Evolutionary conservation across 1,140 invertebrate species (phyloP).

Genomic region (Cydia amplana): DNA sequence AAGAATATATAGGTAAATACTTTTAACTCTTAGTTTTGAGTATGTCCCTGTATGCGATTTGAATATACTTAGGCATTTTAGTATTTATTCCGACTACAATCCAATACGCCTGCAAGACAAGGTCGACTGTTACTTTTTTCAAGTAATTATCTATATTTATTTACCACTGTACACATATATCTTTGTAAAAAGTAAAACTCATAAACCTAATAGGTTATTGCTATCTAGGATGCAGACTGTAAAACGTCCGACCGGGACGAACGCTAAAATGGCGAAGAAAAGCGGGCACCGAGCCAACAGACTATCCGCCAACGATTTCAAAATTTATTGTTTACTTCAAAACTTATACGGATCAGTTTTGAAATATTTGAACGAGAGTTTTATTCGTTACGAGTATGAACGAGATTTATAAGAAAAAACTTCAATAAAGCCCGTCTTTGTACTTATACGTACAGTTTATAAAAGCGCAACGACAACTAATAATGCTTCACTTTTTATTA

Average conservation of each 20-base stretch:
- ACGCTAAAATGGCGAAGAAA: slow-evolving; percentile 71
- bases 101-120: too few relatives aligned
- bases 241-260: slow-evolving; percentile 55
- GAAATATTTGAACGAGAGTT: slow-evolving; percentile 43
- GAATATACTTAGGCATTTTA: too few relatives aligned
- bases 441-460: too few relatives aligned
- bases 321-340: slow-evolving; percentile 65
- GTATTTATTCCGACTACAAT: too few relatives aligned
- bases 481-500: too few relatives aligned
- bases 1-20: too few relatives aligned
- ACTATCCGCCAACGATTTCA: slow-evolving; percentile 42
- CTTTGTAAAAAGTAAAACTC: slow-evolving; percentile 38
- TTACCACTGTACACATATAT: neutral
- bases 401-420: neutral
- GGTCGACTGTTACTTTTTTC: too few relatives aligned
- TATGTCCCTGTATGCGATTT: too few relatives aligned
- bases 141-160: neutral
- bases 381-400: neutral
- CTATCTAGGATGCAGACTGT: slow-evolving; percentile 61
- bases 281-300: slow-evolving; percentile 62
- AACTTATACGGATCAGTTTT: slow-evolving; percentile 50
- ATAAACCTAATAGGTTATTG: slow-evolving; percentile 72
- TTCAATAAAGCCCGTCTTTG: too few relatives aligned
- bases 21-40: too few relatives aligned
- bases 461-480: too few relatives aligned